Conservation (phyloP, 1,140 invertebrate genomes). For the Pachypsylla venusta region DNA sequence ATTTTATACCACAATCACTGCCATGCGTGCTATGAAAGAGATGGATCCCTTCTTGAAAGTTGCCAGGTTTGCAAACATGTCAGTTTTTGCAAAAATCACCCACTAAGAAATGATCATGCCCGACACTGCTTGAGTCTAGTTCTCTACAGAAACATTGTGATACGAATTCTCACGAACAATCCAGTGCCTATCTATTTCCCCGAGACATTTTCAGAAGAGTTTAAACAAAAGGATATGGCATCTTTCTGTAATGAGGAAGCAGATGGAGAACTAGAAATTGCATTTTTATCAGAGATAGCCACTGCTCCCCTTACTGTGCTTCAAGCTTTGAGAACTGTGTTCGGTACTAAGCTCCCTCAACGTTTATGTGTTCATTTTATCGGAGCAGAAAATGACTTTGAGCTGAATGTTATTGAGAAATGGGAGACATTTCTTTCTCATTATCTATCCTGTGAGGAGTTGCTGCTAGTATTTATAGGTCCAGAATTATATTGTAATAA, state of each 20-base stretch:
- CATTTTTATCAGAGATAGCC: constrained; percentile 45
- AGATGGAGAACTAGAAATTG: constrained; percentile 33
- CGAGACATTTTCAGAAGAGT: constrained; percentile 23
- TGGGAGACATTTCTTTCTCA: constrained; percentile 57
- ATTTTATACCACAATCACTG: constrained; percentile 49
- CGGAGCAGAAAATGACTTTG: constrained; percentile 53
- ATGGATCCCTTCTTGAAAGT: constrained; percentile 31
- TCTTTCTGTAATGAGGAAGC: constrained; percentile 33
- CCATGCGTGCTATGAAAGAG: constrained; percentile 36
- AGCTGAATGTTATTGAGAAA: constrained; percentile 44
- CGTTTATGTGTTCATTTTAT: constrained; percentile 38
- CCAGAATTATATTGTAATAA: constrained; percentile 41
- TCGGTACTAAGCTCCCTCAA: constrained; percentile 20
- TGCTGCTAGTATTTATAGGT: constrained; percentile 44
- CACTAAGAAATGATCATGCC: constrained; percentile 30
- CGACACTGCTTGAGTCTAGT: constrained; percentile 29
- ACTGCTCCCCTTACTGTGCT: constrained; percentile 45
- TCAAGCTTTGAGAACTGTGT: constrained; percentile 34
- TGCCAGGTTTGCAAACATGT: constrained; percentile 42
- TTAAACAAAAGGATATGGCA: constrained; percentile 13
- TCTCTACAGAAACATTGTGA: constrained; percentile 22
- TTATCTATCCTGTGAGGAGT: constrained; percentile 37
- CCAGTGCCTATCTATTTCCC: constrained; percentile 35
- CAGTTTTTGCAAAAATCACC: constrained; percentile 28
- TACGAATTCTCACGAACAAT: constrained; percentile 6